Evolutionary conservation across 35 echinoderm and acorn worm genomes (phyloP).

Genomic region (Diadema setosum): DNA sequence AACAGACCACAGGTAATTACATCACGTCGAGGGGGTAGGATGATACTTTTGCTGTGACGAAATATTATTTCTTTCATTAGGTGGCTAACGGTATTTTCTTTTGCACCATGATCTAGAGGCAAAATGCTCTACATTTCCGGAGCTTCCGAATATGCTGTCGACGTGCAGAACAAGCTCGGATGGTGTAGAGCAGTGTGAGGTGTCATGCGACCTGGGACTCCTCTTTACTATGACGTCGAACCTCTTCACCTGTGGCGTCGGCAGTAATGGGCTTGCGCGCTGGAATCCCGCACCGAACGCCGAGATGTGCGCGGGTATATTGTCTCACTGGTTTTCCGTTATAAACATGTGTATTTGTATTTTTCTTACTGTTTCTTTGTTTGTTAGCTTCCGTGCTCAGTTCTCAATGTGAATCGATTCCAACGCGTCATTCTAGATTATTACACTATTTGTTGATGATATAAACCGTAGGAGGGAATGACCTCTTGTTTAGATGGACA

Average conservation of each 20-base stretch:
- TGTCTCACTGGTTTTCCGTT: neutral
- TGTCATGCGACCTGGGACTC: neutral
- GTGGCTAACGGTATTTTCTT: no score
- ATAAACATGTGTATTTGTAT: neutral
- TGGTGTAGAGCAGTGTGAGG: neutral
- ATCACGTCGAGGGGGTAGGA: no score
- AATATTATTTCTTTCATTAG: no score
- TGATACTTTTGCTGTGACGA: no score
- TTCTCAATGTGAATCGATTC: neutral
- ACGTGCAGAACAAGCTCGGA: neutral
- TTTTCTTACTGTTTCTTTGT: neutral
- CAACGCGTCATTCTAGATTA: neutral
- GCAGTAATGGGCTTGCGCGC: neutral
- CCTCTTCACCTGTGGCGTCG: neutral
- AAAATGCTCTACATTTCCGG: neutral
- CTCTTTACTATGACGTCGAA: neutral
- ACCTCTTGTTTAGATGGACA: no score
- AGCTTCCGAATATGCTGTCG: neutral
- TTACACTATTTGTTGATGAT: neutral
- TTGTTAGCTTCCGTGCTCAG: neutral
- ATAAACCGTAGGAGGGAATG: neutral
- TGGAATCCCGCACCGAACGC: neutral
- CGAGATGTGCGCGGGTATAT: slow-evolving; percentile 1
- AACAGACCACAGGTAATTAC: no score
- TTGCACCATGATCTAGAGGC: no score